Base-by-base conservation (phyloP, 1,140 invertebrate species). In the Gryllus bimaculatus region DNA sequence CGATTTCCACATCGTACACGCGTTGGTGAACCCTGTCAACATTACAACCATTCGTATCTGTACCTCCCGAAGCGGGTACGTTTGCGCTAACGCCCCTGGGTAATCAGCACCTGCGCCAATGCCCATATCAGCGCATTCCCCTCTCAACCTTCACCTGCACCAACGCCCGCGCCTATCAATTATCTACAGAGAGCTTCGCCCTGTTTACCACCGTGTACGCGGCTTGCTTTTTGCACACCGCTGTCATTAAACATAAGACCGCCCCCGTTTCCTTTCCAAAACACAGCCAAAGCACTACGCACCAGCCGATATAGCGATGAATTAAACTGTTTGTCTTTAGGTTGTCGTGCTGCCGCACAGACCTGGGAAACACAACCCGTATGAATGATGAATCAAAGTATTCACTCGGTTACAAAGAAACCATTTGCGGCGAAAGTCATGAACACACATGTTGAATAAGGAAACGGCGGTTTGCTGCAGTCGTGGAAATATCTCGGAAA, bases 291-390 rank as follows among this genome's bases (percentile, higher is more conserved):
- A 66, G 54, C 18, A 66, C 54, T 66, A 66, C 54, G 54, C 54
- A 66, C 54, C 54, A 13, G 54, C 10, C 54, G 54, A 66, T 66
- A 66, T 66, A 18, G 18, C 54, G 18, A 66, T 66, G 54, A 66
- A 66, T 66, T 66, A 66, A 66, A 66, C 54, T 66, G 54, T 66
- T 66, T 66, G 54, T 66, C 54, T 66, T 66, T 66, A 66, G 54
- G 10, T 66, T 66, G 54, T 66, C 54, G 54, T 66, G 18, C 18
- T 18, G 54, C 26, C 10, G 54, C 54, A 66, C 54, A 18, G 18
- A 66, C 54, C 54, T 7, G 54, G 18, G 18, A 66, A 66, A 66
- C 54, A 66, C 54, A 66, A 66, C 54, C 54, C 18, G 10, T 10
- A 66, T 66, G 54, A 66, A 66, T 13, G 54, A 66, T 66, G 54